Evolutionary conservation across 2,888 invertebrate species (phyloP).

Genomic region (Stenurella melanura): DNA sequence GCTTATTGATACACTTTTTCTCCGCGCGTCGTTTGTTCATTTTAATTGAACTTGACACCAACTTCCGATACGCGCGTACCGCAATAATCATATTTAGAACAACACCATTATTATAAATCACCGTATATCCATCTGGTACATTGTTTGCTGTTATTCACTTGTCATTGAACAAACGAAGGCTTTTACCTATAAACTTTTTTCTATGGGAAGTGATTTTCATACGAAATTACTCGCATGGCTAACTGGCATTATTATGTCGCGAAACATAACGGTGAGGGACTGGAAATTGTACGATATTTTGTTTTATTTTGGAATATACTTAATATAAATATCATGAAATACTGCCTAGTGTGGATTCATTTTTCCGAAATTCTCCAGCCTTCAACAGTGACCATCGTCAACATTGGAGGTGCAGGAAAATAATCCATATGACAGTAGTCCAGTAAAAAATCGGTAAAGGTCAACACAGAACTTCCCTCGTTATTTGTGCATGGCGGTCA

Average conservation of each 20-base stretch:
- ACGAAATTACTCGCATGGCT: conserved; percentile 8
- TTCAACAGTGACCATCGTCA: too few relatives aligned
- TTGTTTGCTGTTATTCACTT: conserved; percentile 37
- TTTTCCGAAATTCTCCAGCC: too few relatives aligned
- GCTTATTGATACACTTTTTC: conserved; percentile 1
- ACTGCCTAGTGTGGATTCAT: too few relatives aligned
- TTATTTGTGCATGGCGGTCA: too few relatives aligned
- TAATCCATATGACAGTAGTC: too few relatives aligned
- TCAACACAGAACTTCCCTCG: too few relatives aligned
- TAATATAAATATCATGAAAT: too few relatives aligned
- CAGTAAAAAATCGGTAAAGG: too few relatives aligned
- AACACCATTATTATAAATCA: conserved; percentile 42
- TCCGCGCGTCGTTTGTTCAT: conserved; percentile 12
- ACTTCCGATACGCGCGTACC: conserved; percentile 50
- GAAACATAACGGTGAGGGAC: background rate
- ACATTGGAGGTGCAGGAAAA: too few relatives aligned
- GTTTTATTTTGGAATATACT: background rate
- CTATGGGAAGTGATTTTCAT: conserved; percentile 23
- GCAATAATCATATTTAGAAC: conserved; percentile 43
- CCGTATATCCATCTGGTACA: conserved; percentile 44
- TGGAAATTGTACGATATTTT: background rate
- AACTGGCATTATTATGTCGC: background rate
- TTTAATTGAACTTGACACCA: conserved; percentile 47
- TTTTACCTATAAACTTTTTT: conserved; percentile 11
- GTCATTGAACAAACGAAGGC: conserved; percentile 42